phyloP scores from a whole-genome alignment of 2,113 vertebrate genomes.

The Marmota flaviventris region DNA sequence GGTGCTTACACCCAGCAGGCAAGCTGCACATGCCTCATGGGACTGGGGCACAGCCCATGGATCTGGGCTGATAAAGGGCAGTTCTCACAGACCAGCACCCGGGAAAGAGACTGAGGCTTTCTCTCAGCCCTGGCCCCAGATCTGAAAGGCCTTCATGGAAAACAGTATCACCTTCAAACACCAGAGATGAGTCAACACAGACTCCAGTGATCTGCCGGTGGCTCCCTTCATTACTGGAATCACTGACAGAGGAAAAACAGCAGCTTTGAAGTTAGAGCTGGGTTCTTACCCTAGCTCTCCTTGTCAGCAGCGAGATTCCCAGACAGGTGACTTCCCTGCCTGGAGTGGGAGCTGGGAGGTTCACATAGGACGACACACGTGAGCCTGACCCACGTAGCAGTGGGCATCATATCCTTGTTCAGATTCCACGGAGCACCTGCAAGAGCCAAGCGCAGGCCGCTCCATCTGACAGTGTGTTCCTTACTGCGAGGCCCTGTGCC shows the following conservation, averaged over 20 bases:
- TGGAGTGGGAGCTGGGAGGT: too few relatives aligned
- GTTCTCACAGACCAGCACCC: background rate
- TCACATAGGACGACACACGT: too few relatives aligned
- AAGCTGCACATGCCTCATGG: background rate
- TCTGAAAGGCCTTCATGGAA: background rate
- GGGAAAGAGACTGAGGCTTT: background rate
- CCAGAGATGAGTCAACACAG: background rate
- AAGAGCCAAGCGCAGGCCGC: background rate
- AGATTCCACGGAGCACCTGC: background rate
- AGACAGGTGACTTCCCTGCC: background rate
- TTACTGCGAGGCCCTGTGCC: background rate
- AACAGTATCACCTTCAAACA: background rate
- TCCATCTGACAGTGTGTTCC: background rate
- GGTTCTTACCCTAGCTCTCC: background rate
- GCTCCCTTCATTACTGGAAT: background rate
- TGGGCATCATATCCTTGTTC: background rate
- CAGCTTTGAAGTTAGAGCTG: background rate
- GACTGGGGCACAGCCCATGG: too few relatives aligned
- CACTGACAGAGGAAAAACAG: background rate
- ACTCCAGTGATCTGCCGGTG: background rate
- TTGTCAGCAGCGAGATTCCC: background rate
- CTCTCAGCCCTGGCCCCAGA: background rate
- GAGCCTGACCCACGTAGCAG: fast-evolving
- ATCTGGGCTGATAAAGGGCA: background rate
- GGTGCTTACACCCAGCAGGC: background rate